Conservation (phyloP, 1,140 invertebrate species). For the Theocolax elegans region DNA sequence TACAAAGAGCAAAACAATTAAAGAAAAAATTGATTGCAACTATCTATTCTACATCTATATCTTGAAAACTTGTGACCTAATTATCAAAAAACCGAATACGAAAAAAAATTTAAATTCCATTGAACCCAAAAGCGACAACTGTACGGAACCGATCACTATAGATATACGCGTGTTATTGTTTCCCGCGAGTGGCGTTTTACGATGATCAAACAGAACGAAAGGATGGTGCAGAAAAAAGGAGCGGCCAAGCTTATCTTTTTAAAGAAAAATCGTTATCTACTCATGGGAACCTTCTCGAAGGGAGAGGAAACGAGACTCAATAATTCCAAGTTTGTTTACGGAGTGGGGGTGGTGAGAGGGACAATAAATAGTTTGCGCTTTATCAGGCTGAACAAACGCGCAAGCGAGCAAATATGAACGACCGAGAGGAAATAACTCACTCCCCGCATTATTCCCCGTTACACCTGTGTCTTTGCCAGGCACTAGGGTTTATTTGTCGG, state of each 20-base stretch:
- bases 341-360: too few species aligned
- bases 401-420: too few species aligned
- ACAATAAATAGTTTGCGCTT: slow-evolving; percentile 37
- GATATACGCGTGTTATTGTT: slow-evolving; percentile 14
- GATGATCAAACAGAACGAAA: slow-evolving; percentile 21
- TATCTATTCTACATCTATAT: too few species aligned
- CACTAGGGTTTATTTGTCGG: slow-evolving; percentile 36
- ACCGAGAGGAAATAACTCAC: too few species aligned
- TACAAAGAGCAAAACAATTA: too few species aligned
- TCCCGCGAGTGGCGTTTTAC: slow-evolving; percentile 7
- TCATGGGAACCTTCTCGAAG: too few species aligned
- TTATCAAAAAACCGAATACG: too few species aligned
- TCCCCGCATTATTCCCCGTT: slow-evolving; percentile 34
- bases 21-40: too few species aligned
- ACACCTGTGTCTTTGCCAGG: slow-evolving; percentile 34
- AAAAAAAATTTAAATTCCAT: too few species aligned
- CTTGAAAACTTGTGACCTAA: too few species aligned
- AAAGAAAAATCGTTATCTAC: slow-evolving; percentile 22
- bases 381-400: slow-evolving; percentile 29
- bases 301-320: slow-evolving; percentile 11
- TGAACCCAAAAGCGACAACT: too few species aligned
- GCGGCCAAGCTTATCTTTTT: slow-evolving; percentile 14
- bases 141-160: too few species aligned
- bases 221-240: slow-evolving; percentile 4
- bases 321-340: slow-evolving; percentile 31